Evolutionary conservation across 2,797 vertebrate species (phyloP).

Genomic region (Yasuhikotakia modesta): DNA sequence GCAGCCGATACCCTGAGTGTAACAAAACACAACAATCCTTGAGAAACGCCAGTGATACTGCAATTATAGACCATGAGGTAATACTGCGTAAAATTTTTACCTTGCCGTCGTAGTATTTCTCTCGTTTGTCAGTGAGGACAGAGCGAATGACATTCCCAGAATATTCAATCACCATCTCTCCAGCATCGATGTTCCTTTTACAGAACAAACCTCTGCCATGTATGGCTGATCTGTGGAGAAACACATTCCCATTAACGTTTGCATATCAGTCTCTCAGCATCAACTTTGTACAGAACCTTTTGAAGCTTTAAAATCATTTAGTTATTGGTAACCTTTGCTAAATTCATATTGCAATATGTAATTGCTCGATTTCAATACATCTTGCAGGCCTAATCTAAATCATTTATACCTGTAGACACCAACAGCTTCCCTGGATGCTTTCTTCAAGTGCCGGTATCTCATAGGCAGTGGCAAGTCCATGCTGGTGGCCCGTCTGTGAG

Average conservation of each 20-base stretch:
- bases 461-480: constrained; percentile 90
- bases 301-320: too few species aligned
- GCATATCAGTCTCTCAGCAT: too few species aligned
- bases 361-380: too few species aligned
- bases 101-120: constrained; percentile 98
- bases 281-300: too few species aligned
- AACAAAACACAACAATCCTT: neutral
- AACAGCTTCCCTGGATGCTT: constrained; percentile 92
- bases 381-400: neutral
- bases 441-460: constrained; percentile 92
- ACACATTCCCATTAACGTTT: too few species aligned
- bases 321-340: too few species aligned
- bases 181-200: constrained; percentile 93
- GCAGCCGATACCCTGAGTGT: constrained; percentile 90
- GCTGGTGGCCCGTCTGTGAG: constrained; percentile 84
- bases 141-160: constrained; percentile 98
- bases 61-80: neutral
- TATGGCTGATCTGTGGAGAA: constrained; percentile 86
- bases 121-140: constrained; percentile 96
- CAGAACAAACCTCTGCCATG: constrained; percentile 97
- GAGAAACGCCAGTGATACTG: neutral
- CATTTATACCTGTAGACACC: constrained; percentile 91
- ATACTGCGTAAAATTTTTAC: constrained; percentile 69
- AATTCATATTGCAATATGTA: too few species aligned
- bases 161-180: constrained; percentile 99